phyloP scores from a whole-genome alignment of 2,797 vertebrate species.

The Leptodactylus fallax region DNA sequence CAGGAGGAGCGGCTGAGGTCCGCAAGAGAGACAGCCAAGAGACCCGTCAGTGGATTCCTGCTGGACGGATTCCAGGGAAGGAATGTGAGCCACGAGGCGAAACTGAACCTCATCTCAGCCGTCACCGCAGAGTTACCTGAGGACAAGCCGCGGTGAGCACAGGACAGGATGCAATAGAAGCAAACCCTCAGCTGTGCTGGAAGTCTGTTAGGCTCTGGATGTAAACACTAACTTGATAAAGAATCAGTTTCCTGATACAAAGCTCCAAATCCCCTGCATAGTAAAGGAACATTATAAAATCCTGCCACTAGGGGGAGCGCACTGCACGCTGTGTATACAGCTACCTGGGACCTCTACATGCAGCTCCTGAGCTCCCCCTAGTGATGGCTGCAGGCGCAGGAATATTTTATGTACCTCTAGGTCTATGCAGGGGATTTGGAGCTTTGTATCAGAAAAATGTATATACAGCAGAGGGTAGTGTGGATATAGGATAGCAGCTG shows the following conservation, averaged over 20 bases:
- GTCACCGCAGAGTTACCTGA: constrained; percentile 87
- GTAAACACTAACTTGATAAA: background rate
- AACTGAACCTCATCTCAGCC: constrained; percentile 83
- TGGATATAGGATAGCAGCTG: too few relatives aligned
- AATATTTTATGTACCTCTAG: background rate
- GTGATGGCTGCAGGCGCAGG: background rate
- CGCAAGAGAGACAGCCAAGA: constrained; percentile 91
- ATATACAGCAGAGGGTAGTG: too few relatives aligned
- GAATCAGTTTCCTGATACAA: background rate
- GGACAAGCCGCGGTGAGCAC: constrained; percentile 89
- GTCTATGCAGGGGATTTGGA: background rate
- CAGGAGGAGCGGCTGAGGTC: constrained; percentile 91
- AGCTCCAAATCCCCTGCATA: background rate
- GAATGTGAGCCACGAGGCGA: constrained; percentile 78
- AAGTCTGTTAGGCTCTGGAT: background rate
- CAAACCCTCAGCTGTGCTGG: background rate
- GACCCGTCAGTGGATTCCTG: constrained; percentile 92
- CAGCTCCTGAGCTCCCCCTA: background rate
- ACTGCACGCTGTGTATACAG: background rate
- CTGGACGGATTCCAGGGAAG: constrained; percentile 88
- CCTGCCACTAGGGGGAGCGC: background rate
- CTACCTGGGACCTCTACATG: background rate
- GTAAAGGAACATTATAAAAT: too few relatives aligned
- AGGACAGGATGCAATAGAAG: background rate
- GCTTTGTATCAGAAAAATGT: background rate